Evolutionary conservation across 2,113 vertebrate species (phyloP).

Genomic region (Ondatra zibethicus): DNA sequence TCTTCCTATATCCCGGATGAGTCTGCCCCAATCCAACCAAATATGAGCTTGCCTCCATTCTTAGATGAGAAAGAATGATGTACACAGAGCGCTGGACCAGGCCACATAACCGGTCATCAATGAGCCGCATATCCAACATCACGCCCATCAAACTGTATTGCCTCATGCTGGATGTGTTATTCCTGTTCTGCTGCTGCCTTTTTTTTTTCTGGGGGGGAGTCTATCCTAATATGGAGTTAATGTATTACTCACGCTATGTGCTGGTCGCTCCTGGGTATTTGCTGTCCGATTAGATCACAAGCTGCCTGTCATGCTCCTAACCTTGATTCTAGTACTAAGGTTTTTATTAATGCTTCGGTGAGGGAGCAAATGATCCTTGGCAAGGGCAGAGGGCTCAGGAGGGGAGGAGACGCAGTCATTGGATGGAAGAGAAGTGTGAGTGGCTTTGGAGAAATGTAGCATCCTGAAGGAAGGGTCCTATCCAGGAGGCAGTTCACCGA

Average conservation of each 20-base stretch:
- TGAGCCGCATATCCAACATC: not conserved
- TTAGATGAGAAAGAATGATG: not conserved
- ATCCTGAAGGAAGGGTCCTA: not conserved
- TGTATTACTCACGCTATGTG: not conserved
- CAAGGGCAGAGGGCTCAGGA: conserved; percentile 1
- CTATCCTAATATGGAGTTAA: not conserved
- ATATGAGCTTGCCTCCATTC: not conserved
- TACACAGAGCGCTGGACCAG: not conserved
- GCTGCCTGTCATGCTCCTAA: not conserved
- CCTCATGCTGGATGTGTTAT: not conserved
- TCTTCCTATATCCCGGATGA: not conserved
- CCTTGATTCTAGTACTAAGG: not conserved
- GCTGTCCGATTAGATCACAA: not conserved
- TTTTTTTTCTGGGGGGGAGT: not conserved
- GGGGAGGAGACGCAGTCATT: not conserved
- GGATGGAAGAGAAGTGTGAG: not conserved
- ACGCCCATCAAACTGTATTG: not conserved
- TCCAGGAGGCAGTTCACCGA: not conserved
- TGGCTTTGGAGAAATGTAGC: not conserved
- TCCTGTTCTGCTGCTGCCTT: not conserved
- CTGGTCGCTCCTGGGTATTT: not conserved
- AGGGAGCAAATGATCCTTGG: not conserved
- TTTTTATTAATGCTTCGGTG: conserved; percentile 4
- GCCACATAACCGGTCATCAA: too few relatives aligned
- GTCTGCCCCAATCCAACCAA: not conserved